Percentiles rank a stretch among this genome's conserved stretches.
These are phyloP conservation scores for Heterotilapia buettikoferi DNA, from an alignment of 2,113 vertebrate species.

Conservation along the genomic window DNA sequence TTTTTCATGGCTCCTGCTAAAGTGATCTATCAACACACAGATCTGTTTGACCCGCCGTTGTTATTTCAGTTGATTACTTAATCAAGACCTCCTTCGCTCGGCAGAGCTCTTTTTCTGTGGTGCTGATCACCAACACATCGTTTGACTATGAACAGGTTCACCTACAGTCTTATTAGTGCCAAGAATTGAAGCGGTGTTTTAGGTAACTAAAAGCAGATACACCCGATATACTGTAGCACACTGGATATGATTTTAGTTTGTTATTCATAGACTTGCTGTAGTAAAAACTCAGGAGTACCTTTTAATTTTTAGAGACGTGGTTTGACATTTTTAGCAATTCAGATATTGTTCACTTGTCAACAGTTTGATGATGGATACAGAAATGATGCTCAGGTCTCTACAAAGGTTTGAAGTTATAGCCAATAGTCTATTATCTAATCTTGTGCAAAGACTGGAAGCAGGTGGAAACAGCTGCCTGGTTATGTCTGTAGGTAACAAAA, in stretches of 20 bases:
- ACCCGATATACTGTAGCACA: background rate
- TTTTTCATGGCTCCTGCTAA: conserved; percentile 39
- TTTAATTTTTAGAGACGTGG: background rate
- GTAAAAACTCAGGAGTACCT: background rate
- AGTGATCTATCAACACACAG: conserved; percentile 49
- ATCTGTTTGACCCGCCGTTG: conserved; percentile 15
- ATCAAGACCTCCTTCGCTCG: conserved; percentile 31
- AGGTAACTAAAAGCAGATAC: background rate
- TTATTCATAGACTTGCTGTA: background rate
- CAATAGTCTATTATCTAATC: background rate
- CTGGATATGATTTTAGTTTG: background rate
- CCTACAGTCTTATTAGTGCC: background rate
- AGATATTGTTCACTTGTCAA: background rate
- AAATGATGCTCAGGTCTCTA: background rate
- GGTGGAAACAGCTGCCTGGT: background rate
- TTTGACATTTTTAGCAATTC: background rate
- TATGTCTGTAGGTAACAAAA: background rate
- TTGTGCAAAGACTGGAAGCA: background rate
- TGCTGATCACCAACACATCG: conserved; percentile 5
- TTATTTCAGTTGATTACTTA: conserved; percentile 62
- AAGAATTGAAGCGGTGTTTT: background rate
- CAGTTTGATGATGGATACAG: background rate
- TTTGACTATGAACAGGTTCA: background rate
- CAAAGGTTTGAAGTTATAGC: background rate
- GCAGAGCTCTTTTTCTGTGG: conserved; percentile 14